Percentiles rank a stretch among this genome's conserved stretches.
These are phyloP conservation scores for Neelides folsomi DNA, from an alignment of 2,888 invertebrate species.

Conservation along the genomic window DNA sequence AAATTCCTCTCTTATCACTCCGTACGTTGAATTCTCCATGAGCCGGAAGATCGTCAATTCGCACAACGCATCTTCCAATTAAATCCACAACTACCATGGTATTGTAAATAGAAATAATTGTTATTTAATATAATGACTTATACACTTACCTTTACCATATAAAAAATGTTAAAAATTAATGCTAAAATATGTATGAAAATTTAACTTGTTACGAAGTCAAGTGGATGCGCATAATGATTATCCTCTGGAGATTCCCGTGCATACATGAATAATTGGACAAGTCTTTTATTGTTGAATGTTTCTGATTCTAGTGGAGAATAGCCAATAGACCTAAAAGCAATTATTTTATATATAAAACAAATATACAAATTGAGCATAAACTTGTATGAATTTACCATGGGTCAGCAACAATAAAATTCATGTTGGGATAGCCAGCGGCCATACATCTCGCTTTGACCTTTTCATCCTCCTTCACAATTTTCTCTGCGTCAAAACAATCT, in stretches of 20 bases:
- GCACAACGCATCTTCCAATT: constrained; percentile 16
- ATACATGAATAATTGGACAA: constrained; percentile 29
- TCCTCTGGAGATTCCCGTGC: constrained; percentile 17
- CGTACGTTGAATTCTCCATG: constrained; percentile 12
- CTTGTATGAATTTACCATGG: constrained; percentile 17
- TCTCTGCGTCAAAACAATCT: constrained; percentile 17
- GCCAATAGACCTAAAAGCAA: constrained; percentile 21
- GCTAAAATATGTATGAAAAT: background rate
- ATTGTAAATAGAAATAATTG: too few relatives aligned
- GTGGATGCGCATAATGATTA: constrained; percentile 28
- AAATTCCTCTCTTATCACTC: constrained; percentile 3
- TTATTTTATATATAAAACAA: background rate
- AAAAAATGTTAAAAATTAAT: too few relatives aligned
- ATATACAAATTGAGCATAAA: background rate
- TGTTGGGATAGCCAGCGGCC: constrained; percentile 16
- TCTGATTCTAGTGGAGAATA: constrained; percentile 21
- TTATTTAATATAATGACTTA: too few relatives aligned
- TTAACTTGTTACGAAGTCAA: constrained; percentile 23
- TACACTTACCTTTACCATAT: too few relatives aligned
- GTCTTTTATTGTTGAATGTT: constrained; percentile 16
- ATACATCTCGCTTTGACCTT: constrained; percentile 16
- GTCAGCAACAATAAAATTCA: constrained; percentile 25
- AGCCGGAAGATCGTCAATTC: constrained; percentile 22
- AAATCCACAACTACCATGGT: constrained; percentile 29
- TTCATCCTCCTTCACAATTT: constrained; percentile 14